Conservation (phyloP, 2,797 vertebrate species). For the Alca torda region DNA sequence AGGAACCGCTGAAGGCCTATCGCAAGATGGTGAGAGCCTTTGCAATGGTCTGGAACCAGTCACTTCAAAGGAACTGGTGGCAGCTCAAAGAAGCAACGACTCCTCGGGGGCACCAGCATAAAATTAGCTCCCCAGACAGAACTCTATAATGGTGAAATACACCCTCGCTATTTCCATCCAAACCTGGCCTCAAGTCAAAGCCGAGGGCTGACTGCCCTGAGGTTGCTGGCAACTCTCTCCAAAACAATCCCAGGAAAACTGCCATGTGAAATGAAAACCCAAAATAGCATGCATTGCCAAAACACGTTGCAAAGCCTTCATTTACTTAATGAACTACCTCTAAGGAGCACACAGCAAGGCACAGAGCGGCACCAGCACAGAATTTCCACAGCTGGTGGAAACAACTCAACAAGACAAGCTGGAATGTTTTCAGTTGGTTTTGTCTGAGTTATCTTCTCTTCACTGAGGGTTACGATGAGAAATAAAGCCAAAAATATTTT, state of each 20-base stretch:
- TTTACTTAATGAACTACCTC: conserved; percentile 35
- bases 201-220: background rate
- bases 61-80: background rate
- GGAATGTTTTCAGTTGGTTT: background rate
- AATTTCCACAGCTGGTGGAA: conserved; percentile 12
- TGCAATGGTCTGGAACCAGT: background rate
- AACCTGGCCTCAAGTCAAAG: background rate
- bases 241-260: conserved; percentile 33
- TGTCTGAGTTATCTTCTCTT: background rate
- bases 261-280: background rate
- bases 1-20: background rate
- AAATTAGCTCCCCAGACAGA: background rate
- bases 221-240: conserved; percentile 15
- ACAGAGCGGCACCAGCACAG: background rate
- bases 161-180: background rate
- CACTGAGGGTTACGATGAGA: background rate
- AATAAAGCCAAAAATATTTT: background rate
- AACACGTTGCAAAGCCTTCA: background rate
- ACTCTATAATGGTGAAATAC: background rate
- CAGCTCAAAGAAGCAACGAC: background rate
- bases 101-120: background rate
- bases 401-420: background rate
- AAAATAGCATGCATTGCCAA: background rate
- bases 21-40: background rate
- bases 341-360: background rate